Conservation (phyloP, 2,888 invertebrate genomes). For the Stenotaenia linearis region DNA sequence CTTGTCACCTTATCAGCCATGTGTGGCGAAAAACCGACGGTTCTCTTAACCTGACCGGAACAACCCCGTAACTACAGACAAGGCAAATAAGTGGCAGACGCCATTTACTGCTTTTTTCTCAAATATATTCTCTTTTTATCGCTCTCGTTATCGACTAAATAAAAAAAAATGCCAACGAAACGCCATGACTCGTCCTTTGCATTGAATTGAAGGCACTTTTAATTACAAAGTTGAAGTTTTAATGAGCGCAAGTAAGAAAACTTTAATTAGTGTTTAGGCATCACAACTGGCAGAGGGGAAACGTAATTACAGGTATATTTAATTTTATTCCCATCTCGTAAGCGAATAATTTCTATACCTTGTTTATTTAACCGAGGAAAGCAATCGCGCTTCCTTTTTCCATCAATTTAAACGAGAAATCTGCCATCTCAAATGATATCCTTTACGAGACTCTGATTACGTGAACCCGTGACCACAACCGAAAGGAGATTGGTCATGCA, state of each 20-base stretch:
- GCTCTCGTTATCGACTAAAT: background rate
- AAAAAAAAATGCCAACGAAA: background rate
- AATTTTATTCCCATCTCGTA: background rate
- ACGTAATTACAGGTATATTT: background rate
- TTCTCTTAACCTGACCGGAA: slow-evolving; percentile 2
- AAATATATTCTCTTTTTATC: no score
- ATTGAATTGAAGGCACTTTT: background rate
- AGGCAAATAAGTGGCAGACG: slow-evolving; percentile 12
- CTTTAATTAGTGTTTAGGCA: background rate
- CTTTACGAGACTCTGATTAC: background rate
- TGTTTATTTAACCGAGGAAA: background rate
- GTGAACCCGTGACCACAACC: background rate
- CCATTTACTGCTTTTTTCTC: no score
- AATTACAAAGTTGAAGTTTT: slow-evolving; percentile 6
- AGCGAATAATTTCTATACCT: background rate
- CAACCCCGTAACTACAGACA: background rate
- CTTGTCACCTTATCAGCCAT: slow-evolving; percentile 7
- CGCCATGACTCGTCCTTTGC: background rate
- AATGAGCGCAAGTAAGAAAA: background rate
- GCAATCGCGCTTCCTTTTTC: background rate
- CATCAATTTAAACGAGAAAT: background rate
- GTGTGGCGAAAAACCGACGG: background rate
- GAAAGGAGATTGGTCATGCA: background rate
- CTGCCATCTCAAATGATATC: background rate
- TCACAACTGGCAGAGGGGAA: background rate